Evolutionary conservation across 2,113 vertebrate species (phyloP), one percentile per base, ranked within the genome.

Genomic region (Microcebus griseorufus): DNA sequence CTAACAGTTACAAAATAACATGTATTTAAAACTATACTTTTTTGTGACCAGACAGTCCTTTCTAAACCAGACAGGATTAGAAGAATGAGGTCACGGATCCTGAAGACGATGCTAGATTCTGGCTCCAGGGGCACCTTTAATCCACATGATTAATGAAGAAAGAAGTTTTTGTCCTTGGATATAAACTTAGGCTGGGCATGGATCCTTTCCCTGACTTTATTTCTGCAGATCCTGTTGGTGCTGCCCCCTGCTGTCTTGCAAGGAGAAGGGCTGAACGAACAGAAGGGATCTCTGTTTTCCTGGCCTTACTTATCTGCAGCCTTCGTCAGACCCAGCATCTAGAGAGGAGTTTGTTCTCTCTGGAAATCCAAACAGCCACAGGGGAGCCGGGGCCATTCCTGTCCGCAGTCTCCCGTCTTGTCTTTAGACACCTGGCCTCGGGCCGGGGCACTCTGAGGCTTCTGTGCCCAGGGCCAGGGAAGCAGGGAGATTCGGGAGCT

Each of bases 201-300:
- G 79, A 51, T 67, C 48, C 80, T 90, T 89, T 88, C 53, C 18
- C 37, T 37, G 39, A 55, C 25, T 53, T 84, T 48, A 25, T 48
- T 80, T 92, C 75, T 73, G 29, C 76, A 79, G 34, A 55, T 32
- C 55, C n/a, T 20, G 9, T 90, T 29, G 11, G 8, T 96, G 95
- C 84, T 97, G 93, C 96, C 94, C 92, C 80, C 92, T 95, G 87
- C 94, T 81, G 95, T 67, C 53, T n/a, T 2, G 8, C 2, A 18
- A 32, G 9, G 87, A 75, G 80, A 93, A 85, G 16, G 27, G n/a
- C 55, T 22, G n/a, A 6, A n/a, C n/a, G n/a, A n/a, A 25, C 34
- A 42, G 64, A 29, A n/a, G 34, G n/a, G 18, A 20, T 34, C 9
- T 13, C 23, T 34, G 42, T 12, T 82, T 93, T 78, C 23, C 67